Conservation (phyloP, 2,113 vertebrate genomes). For the Atlantisia rogersi region DNA sequence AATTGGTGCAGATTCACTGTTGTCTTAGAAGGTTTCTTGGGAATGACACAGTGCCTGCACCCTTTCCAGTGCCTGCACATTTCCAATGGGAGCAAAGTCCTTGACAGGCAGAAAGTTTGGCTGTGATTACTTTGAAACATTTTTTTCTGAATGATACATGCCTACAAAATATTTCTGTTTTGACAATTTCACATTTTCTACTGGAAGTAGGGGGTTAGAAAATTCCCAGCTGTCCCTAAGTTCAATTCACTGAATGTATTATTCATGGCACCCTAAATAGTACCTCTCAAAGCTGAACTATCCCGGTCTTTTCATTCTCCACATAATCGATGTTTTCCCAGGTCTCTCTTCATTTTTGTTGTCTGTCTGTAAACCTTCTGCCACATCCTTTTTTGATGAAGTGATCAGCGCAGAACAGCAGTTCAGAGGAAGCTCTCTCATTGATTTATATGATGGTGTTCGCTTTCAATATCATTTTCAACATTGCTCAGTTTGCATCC, state of each 20-base stretch:
- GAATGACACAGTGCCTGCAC: neutral
- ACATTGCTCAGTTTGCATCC: neutral
- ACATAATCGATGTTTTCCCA: neutral
- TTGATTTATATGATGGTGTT: slow-evolving; percentile 21
- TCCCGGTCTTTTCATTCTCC: neutral
- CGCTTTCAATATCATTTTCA: neutral
- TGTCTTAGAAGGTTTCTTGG: neutral
- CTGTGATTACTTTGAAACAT: neutral
- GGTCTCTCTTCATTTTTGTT: neutral
- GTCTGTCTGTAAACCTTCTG: neutral
- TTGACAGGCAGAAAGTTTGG: neutral
- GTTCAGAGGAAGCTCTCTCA: neutral
- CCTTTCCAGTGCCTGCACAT: neutral
- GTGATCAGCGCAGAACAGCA: neutral
- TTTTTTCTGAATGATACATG: neutral
- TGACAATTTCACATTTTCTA: neutral
- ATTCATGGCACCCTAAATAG: neutral
- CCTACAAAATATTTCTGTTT: neutral
- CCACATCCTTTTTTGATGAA: slow-evolving; percentile 1
- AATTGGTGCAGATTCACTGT: neutral
- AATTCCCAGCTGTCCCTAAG: neutral
- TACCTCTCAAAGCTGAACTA: neutral
- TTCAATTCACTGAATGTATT: neutral
- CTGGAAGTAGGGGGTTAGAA: neutral
- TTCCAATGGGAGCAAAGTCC: neutral